Evolutionary conservation across 2,113 vertebrate genomes (phyloP).

Genomic region (Malurus elegans): DNA sequence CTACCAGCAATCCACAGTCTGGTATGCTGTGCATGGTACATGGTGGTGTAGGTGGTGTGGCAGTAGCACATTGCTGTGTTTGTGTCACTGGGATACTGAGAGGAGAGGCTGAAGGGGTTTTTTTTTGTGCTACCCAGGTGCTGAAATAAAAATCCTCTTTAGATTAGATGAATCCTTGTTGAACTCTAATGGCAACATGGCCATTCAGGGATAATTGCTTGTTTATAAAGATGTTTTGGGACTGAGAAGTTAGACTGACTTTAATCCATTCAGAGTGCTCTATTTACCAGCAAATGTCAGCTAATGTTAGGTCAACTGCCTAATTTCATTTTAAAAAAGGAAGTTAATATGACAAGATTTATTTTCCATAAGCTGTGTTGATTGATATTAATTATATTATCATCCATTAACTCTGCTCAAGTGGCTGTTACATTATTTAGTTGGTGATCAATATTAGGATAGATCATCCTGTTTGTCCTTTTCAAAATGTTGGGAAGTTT

Average conservation of each 20-base stretch:
- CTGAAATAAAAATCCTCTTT: neutral
- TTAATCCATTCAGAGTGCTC: neutral
- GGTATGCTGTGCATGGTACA: fast-evolving
- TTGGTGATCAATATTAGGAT: neutral
- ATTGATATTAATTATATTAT: neutral
- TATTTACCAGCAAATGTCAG: neutral
- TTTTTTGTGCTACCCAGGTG: neutral
- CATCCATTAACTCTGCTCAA: neutral
- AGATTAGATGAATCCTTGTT: neutral
- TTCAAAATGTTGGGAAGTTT: neutral
- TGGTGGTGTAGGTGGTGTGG: too few species aligned
- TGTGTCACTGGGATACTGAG: neutral
- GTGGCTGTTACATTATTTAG: neutral
- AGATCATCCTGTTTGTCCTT: neutral
- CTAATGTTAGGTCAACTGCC: neutral
- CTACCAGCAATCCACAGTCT: neutral
- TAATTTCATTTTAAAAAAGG: neutral
- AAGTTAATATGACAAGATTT: conserved; percentile 7
- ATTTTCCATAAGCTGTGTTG: neutral
- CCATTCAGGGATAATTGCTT: neutral
- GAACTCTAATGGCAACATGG: neutral
- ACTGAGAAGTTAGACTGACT: neutral
- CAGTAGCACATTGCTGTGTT: neutral
- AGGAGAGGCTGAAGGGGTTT: neutral
- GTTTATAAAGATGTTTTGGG: neutral